Conservation (phyloP, 2,888 invertebrate species). For the Lasius fuliginosus region DNA sequence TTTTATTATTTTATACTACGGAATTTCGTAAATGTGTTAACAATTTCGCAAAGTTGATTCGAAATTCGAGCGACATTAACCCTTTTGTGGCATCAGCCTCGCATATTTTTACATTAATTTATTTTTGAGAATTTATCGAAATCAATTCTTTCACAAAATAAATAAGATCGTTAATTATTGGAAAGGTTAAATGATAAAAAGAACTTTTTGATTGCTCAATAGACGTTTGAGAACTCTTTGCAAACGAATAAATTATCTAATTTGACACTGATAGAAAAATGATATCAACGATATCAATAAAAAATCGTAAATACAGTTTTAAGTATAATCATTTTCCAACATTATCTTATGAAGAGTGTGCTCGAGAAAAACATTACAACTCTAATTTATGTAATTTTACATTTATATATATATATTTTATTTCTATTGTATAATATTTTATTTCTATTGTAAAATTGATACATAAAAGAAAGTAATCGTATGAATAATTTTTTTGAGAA, state of each 20-base stretch:
- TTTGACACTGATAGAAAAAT: background rate
- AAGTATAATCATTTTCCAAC: background rate
- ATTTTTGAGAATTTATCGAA: constrained; percentile 8
- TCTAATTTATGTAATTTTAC: background rate
- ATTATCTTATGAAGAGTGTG: background rate
- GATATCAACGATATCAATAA: background rate
- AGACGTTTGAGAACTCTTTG: background rate
- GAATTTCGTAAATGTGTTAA: background rate
- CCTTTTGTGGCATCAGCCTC: background rate
- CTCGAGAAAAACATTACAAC: background rate
- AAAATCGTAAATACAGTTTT: background rate
- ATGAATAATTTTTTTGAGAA: background rate
- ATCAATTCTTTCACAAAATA: background rate
- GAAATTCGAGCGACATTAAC: background rate
- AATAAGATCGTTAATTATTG: background rate
- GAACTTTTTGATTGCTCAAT: background rate
- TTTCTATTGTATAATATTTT: background rate
- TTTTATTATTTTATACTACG: constrained; percentile 19
- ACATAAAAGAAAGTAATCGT: background rate
- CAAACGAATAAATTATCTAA: background rate
- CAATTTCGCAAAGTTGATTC: constrained; percentile 8
- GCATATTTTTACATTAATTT: background rate
- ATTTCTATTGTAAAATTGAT: background rate
- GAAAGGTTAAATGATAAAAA: background rate
- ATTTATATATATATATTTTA: background rate